phyloP scores from a whole-genome alignment of 2,113 vertebrate species.

The Aegithalos caudatus region DNA sequence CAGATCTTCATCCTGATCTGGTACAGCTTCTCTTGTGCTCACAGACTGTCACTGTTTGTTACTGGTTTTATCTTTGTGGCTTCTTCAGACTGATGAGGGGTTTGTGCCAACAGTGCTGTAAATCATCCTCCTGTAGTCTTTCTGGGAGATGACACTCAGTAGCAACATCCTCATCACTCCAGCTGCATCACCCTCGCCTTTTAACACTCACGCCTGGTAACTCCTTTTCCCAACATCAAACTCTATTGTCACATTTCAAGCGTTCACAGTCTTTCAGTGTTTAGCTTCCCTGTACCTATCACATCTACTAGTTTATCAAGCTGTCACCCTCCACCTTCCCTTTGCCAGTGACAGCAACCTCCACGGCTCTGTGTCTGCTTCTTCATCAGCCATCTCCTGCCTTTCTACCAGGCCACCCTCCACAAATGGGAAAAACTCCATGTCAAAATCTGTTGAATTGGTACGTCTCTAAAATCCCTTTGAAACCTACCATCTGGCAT shows the following conservation, averaged over 20 bases:
- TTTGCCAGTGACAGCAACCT: slow-evolving; percentile 58
- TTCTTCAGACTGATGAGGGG: background rate
- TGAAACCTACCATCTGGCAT: slow-evolving; percentile 65
- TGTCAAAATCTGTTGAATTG: slow-evolving; percentile 58
- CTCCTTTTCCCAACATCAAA: slow-evolving; percentile 4
- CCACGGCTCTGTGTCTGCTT: background rate
- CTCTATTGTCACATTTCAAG: slow-evolving; percentile 17
- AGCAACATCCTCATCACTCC: slow-evolving; percentile 14
- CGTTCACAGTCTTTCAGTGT: background rate
- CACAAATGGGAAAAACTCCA: slow-evolving; percentile 49
- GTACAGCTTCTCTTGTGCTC: background rate
- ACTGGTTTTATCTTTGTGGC: background rate
- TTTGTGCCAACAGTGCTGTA: background rate
- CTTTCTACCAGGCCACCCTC: slow-evolving; percentile 32
- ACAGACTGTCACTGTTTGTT: background rate
- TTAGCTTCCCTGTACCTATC: slow-evolving; percentile 49
- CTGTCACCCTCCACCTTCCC: slow-evolving; percentile 48
- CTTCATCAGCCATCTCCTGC: slow-evolving; percentile 32
- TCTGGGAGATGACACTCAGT: background rate
- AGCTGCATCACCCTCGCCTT: slow-evolving; percentile 5
- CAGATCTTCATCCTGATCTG: background rate
- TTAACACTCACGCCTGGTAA: background rate
- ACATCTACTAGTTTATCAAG: slow-evolving; percentile 42
- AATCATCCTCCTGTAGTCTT: background rate
- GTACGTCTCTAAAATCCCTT: slow-evolving; percentile 47